phyloP scores from a whole-genome alignment of 2,888 invertebrate species.

The Strigamia crassipes region DNA sequence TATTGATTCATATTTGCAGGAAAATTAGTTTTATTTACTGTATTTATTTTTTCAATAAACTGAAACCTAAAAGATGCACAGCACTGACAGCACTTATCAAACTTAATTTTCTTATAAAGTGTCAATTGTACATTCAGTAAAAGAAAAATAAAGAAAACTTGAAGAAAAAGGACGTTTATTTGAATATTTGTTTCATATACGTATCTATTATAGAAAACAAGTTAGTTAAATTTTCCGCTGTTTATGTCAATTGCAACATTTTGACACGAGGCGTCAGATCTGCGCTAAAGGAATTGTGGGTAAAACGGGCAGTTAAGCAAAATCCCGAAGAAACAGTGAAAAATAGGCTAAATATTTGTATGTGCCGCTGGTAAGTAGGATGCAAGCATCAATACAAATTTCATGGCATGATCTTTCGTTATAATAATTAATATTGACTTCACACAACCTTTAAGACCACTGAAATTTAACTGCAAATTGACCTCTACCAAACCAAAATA shows the following conservation, averaged over 20 bases:
- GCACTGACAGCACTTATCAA: no score
- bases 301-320: conserved; percentile 14
- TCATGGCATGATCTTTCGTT: not conserved
- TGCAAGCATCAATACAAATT: not conserved
- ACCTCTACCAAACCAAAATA: conserved; percentile 36
- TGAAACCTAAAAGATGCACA: no score
- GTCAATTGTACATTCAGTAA: no score
- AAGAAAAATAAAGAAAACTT: no score
- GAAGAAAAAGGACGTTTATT: no score
- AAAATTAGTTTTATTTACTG: no score
- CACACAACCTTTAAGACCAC: not conserved
- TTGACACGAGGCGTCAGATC: not conserved
- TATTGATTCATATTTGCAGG: no score
- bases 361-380: not conserved
- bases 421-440: conserved; percentile 11
- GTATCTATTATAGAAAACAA: not conserved
- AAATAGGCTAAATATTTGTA: conserved; percentile 42
- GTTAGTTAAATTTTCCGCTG: not conserved
- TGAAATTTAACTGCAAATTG: conserved; percentile 19
- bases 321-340: conserved; percentile 46
- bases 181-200: no score
- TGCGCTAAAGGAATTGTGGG: conserved; percentile 12
- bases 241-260: not conserved
- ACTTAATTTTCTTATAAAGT: no score
- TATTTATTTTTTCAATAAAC: no score